Evolutionary conservation across 2,113 vertebrate species (phyloP).

Genomic region (Mesoclemmys tuberculata): DNA sequence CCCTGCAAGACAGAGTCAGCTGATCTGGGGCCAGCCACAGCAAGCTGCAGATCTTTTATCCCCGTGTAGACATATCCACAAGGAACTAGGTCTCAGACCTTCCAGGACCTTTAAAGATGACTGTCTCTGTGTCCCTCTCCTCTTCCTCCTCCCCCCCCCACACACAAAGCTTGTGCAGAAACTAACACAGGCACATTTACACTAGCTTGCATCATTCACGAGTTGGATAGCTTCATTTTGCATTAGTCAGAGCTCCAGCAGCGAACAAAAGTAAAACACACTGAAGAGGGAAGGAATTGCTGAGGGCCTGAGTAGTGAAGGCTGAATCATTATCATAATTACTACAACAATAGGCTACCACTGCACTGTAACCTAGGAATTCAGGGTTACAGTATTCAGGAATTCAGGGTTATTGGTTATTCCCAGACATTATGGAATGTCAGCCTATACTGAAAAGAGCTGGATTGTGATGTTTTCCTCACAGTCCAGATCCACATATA

Average conservation of each 20-base stretch:
- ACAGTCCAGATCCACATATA: not conserved
- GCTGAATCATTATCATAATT: not conserved
- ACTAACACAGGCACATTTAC: not conserved
- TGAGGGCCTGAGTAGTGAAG: not conserved
- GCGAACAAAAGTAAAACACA: not conserved
- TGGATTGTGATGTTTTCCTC: not conserved
- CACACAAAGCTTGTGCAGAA: not conserved
- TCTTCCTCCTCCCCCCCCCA: no score
- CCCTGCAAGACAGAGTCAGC: not conserved
- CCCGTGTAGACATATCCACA: not conserved
- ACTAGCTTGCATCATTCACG: not conserved
- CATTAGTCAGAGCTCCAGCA: not conserved
- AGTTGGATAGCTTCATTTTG: not conserved
- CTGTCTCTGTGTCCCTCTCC: no score
- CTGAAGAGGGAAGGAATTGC: not conserved
- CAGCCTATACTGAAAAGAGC: not conserved
- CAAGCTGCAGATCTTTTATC: not conserved
- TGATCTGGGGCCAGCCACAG: not conserved
- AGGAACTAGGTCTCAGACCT: not conserved
- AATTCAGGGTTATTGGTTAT: not conserved
- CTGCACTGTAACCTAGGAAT: not conserved
- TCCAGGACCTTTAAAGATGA: not conserved
- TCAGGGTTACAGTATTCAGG: no score
- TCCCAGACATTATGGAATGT: not conserved
- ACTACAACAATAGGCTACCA: not conserved